Percentiles rank a stretch among this genome's conserved stretches.
phyloP scores from a whole-genome alignment of 2,113 vertebrate species.

The Neopipo cinnamomea region DNA sequence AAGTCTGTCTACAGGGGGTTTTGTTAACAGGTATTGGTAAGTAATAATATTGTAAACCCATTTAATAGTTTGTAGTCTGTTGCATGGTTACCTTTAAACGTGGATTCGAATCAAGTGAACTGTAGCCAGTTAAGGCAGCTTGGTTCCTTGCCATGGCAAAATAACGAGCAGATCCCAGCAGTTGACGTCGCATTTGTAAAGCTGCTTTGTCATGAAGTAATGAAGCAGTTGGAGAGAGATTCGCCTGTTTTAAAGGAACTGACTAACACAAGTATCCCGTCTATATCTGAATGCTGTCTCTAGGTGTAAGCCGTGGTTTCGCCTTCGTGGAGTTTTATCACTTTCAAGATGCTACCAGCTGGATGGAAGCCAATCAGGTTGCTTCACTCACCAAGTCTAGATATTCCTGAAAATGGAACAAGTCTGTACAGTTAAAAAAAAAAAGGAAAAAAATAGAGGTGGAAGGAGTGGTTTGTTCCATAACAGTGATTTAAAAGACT shows the following conservation, averaged over 20 bases:
- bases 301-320: constrained; percentile 99
- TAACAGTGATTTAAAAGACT: constrained; percentile 68
- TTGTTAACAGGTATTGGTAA: constrained; percentile 77
- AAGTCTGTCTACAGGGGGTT: constrained; percentile 65
- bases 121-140: constrained; percentile 76
- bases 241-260: constrained; percentile 98
- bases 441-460: constrained; percentile 53
- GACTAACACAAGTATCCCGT: constrained; percentile 99
- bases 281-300: constrained; percentile 99
- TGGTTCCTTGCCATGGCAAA: constrained; percentile 96
- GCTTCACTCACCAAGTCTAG: constrained; percentile 99
- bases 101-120: constrained; percentile 70
- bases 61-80: constrained; percentile 72
- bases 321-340: constrained; percentile 99
- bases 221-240: constrained; percentile 99
- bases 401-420: constrained; percentile 87
- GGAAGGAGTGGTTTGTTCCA: constrained; percentile 81
- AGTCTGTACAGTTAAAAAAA: constrained; percentile 84
- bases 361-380: constrained; percentile 99
- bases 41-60: constrained; percentile 70
- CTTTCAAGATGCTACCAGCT: constrained; percentile 99
- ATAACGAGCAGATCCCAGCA: constrained; percentile 82
- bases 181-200: constrained; percentile 85
- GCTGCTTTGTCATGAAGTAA: constrained; percentile 90
- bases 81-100: constrained; percentile 82